Evolutionary conservation across 2,113 vertebrate species (phyloP), one percentile per base, ranked within the genome.

Genomic region (Etheostoma cragini): DNA sequence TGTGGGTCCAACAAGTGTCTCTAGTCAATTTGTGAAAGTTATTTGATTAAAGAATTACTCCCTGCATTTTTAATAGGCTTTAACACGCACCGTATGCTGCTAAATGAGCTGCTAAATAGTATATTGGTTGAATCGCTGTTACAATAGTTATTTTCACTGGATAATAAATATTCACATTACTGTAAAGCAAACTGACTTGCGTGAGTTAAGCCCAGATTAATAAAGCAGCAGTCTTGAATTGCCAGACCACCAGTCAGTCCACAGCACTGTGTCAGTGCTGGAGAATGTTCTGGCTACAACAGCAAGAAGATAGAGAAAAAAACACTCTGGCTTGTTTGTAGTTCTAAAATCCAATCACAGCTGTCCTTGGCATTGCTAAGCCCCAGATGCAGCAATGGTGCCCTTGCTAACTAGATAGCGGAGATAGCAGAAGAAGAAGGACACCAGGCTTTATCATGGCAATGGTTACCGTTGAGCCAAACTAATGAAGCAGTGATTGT

Each of bases 41-140:
- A 54, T 78, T 67, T 21, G 30, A 47, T 83, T 72, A 54, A 52
- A 49, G n/a, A 42, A 66, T 35, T 7, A 2, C 54, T 60, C 62
- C 30, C 10, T 60, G 19, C 52, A 78, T 78, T 54, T 75, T 35
- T 74, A 77, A 53, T 65, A 57, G 63, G 16, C 15, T 76, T n/a
- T 76, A 16, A 73, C 58, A 60, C 30, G 83, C 72, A 26, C 49
- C 78, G 84, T 84, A 47, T 81, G 81, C 76, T 82, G 88, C 65
- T 79, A 57, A 87, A 85, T 78, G 75, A 87, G 64, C 72, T 61
- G 72, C 65, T 73, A 24, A 74, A 73, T 75, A 63, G 80, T 65
- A 17, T 16, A 22, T 46, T 73, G 35, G 66, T 24, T 70, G 72
- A 42, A 81, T 72, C 76, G 78, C 72, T 56, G 62, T 26, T 75